Evolutionary conservation across 1,140 invertebrate species (phyloP), one percentile per base, ranked within the genome.

Genomic region (Zophobas atratus): DNA sequence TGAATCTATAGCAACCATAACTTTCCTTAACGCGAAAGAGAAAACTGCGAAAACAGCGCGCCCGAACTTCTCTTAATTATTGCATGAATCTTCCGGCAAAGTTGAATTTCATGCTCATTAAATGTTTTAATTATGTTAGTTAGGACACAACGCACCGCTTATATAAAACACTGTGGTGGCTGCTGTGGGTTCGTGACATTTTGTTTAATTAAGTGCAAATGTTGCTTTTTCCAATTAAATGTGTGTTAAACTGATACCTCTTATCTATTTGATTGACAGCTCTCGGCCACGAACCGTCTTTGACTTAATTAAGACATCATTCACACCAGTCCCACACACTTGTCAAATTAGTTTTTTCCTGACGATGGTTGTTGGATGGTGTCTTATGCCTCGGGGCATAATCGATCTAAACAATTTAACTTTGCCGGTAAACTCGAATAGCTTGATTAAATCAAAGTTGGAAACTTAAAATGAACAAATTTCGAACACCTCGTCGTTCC

Each of bases 31-130:
- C 2, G 49, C 4, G 20, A 51, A 38, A 3, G 34, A 38, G 57
- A 38, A 39, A 38, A 39, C 6, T 38, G 56, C 60, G 38, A 67
- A 67, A 67, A 67, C 33, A 67, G 43, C 36, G 8, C 38, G 34
- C 20, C 0, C 55, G 20, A 6, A 57, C 3, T 63, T 8, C 60
- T n/a, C 39, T 36, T 67, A 67, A 67, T 67, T 67, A 67, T 67
- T 67, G 33, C 60, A 67, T 43, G 60, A 67, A 67, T 67, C 60
- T 43, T 67, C 38, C 39, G 71, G 39, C 32, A 53, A 73, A 73
- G 71, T 73, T 73, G 71, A 73, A 73, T 73, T 73, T 73, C 71
- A 73, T 73, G 71, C 71, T 73, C 71, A 73, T 73, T 73, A 73
- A 73, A 73, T 73, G 71, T 73, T 73, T 73, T 73, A 73, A 73